A percentile compares a stretch with the other conserved stretches of the same genome.
phyloP scores from a whole-genome alignment of 1,140 invertebrate species.

The Drosophila dunni region DNA sequence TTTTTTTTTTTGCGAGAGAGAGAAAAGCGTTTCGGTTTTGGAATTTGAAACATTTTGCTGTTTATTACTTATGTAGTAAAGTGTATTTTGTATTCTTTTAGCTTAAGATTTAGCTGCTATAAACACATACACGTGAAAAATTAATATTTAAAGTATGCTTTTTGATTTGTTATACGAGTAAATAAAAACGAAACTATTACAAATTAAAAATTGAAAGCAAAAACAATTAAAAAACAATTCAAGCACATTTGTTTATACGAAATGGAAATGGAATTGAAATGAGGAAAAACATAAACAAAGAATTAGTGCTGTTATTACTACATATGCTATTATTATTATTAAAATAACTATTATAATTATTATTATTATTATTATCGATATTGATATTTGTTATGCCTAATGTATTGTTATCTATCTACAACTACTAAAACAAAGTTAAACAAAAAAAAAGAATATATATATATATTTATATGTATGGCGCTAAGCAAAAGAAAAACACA shows the following conservation, averaged over 20 bases:
- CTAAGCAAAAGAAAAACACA: slow-evolving; percentile 17
- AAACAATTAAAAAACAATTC: background rate
- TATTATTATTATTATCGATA: slow-evolving; percentile 56
- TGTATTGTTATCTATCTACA: slow-evolving; percentile 79
- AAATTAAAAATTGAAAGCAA: too few species aligned
- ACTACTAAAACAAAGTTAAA: slow-evolving; percentile 46
- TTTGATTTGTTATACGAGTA: slow-evolving; percentile 38
- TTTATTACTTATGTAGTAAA: slow-evolving; percentile 16
- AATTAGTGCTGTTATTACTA: slow-evolving; percentile 66
- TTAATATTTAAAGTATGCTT: background rate
- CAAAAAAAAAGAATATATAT: slow-evolving; percentile 10
- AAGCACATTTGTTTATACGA: slow-evolving; percentile 42
- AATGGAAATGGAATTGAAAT: slow-evolving; percentile 52
- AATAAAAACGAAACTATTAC: slow-evolving; percentile 26
- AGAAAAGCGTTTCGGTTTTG: slow-evolving; percentile 13
- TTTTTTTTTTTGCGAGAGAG: background rate
- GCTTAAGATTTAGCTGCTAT: slow-evolving; percentile 28
- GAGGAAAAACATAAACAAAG: slow-evolving; percentile 35
- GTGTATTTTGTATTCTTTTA: slow-evolving; percentile 36
- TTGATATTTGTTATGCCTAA: slow-evolving; percentile 83
- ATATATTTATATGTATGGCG: slow-evolving; percentile 9
- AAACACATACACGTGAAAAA: background rate
- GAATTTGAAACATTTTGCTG: slow-evolving; percentile 14
- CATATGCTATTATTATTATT: slow-evolving; percentile 62
- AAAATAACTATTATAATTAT: slow-evolving; percentile 44